Evolutionary conservation across 2,797 vertebrate species (phyloP), one percentile per base, ranked within the genome.

Genomic region (Zalophus californianus): DNA sequence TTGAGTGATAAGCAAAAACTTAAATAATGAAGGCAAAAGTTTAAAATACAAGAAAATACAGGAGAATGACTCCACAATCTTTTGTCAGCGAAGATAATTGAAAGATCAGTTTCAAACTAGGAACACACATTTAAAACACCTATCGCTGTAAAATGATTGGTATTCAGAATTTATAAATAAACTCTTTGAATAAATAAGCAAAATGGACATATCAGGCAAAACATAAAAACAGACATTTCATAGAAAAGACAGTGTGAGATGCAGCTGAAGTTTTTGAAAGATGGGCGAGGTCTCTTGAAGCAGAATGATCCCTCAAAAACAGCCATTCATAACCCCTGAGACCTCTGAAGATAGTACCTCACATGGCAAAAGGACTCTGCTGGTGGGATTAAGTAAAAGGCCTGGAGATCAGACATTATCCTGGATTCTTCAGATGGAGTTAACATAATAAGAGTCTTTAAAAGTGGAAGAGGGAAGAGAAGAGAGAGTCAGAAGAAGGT

Each of bases 121-220:
- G 3, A 35, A 89, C 1, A 70, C 35, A 32, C 38, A 44, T 68
- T 85, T 75, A 90, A 87, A 87, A 62, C 6, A 56, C 1, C 44
- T 80, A 15, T 48, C 86, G 38, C 15, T 70, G 32, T 41, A 14
- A 79, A 72, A 91, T 78, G 41, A 21, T 29, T 86, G 58, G 14
- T n/a, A 82, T 86, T 5, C 58, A 90, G 3, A 95, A 86, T 95
- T 86, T 72, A 92, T 60, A 73, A 80, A 44, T 87, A 77, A 78
- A 62, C 56, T 21, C 4, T 85, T 91, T n/a, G 29, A 72, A 90
- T 60, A 92, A 66, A 86, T 64, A 80, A 94, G 32, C 20, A 72
- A 83, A 54, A 54, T 41, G 83, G 35, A 2, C 23, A 27, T 44
- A 64, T 20, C 12, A 78, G 25, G 11, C 23, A 89, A 95, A 85